Evolutionary conservation across 1,140 invertebrate species (phyloP).

Genomic region (Gonatopus flavifemur): DNA sequence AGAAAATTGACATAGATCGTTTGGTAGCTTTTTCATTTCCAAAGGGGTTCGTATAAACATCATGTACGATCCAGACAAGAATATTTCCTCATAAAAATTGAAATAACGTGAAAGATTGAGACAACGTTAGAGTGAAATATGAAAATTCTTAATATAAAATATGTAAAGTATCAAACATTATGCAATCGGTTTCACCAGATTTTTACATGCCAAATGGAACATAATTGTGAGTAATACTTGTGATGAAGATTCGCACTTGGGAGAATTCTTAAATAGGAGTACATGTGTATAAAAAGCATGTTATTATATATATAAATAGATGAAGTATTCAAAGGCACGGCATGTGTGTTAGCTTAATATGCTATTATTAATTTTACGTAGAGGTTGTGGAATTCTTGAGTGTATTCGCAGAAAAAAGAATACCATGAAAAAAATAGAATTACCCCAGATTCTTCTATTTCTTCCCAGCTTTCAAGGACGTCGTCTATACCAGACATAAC

Average conservation of each 20-base stretch:
- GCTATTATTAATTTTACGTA: not conserved
- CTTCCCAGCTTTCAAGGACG: conserved; percentile 79
- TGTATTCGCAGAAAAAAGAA: too few species aligned
- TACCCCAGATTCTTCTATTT: conserved; percentile 75
- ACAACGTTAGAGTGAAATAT: not conserved
- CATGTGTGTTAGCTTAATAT: conserved; percentile 27
- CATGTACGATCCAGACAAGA: too few species aligned
- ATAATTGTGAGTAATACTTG: not conserved
- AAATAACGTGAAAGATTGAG: too few species aligned
- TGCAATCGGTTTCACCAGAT: not conserved
- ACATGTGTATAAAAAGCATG: too few species aligned
- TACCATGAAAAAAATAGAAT: conserved; percentile 32
- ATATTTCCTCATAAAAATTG: conserved; percentile 6
- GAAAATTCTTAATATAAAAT: not conserved
- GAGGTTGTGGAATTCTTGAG: not conserved
- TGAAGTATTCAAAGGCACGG: too few species aligned
- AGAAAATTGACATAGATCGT: too few species aligned
- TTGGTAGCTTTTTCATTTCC: too few species aligned
- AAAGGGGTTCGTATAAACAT: too few species aligned
- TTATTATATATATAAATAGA: too few species aligned
- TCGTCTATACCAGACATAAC: conserved; percentile 63
- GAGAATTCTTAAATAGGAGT: not conserved
- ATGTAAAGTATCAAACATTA: not conserved
- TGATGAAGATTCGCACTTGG: conserved; percentile 7
- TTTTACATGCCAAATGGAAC: not conserved